Percentiles rank a stretch among this genome's conserved stretches.
Evolutionary conservation across 2,113 vertebrate species (phyloP).

Genomic region (Dipodomys ordii): DNA sequence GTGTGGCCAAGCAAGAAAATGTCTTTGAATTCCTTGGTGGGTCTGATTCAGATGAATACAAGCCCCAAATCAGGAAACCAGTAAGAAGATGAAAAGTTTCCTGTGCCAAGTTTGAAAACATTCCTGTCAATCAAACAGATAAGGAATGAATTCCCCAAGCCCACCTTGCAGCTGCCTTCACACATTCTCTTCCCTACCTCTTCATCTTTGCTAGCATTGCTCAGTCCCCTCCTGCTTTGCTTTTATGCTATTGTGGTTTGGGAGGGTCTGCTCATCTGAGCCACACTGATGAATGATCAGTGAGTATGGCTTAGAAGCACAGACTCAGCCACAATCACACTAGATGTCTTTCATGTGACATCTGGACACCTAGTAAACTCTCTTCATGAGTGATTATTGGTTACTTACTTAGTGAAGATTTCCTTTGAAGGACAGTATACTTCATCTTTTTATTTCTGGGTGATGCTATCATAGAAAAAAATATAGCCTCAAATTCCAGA

Average conservation of each 20-base stretch:
- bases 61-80: not conserved
- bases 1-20: not conserved
- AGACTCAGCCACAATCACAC: no score
- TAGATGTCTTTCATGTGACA: not conserved
- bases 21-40: slow-evolving; percentile 27
- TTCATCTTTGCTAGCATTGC: not conserved
- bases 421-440: not conserved
- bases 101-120: not conserved
- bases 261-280: not conserved
- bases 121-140: not conserved
- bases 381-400: not conserved
- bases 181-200: not conserved
- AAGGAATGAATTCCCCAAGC: not conserved
- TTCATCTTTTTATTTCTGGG: not conserved
- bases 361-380: not conserved
- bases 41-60: not conserved
- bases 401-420: not conserved
- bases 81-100: not conserved
- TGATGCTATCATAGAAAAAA: not conserved
- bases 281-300: not conserved
- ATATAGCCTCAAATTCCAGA: not conserved
- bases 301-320: no score
- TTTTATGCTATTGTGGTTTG: not conserved
- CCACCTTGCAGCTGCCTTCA: not conserved
- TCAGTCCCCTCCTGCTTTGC: not conserved